Evolutionary conservation across 2,888 invertebrate genomes (phyloP), one percentile per base, ranked within the genome.

Genomic region (Gibbula magus): DNA sequence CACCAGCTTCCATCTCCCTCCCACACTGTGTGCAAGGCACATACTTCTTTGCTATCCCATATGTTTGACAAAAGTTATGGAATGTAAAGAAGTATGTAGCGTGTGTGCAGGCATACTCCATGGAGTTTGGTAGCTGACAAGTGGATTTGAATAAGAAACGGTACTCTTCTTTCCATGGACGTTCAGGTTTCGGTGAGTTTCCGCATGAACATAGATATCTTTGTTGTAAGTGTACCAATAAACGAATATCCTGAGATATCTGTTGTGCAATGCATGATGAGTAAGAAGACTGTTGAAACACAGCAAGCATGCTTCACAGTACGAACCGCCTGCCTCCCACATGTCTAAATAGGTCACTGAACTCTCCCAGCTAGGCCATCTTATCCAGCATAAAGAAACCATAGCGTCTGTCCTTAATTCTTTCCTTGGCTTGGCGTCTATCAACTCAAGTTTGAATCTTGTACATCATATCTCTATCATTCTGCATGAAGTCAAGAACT

Each of bases 31-130:
- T 88, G 95, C 94, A 94, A 95, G 96, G 96, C 96, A 96, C 96
- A 96, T 97, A 96, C 97, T 97, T 97, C 96, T 96, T 96, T 96
- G 96, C 89, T 96, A 96, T 96, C 96, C 96, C 96, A 96, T 96
- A 97, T 90, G 88, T 91, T 85, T 81, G 94, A 95, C 94, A 92
- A 94, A 95, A 86, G 95, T 94, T 97, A 97, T 97, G 97, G 97
- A 97, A 97, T 97, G 97, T 97, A 97, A 97, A 97, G 97, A 97
- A 97, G 97, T 97, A 93, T 93, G 93, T 92, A 91, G 91, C 86
- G 79, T 87, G 88, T 86, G 83, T 80, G 87, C 87, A 85, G 86
- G 82, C 51, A 8, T 54, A 53, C 70, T 16, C 35, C 70, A 18
- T 16, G 22, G 70, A 20, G 20, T 35, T n/a, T 39, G 70, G 35